Evolutionary conservation across 2,797 vertebrate species (phyloP).

Genomic region (Monodelphis domestica): DNA sequence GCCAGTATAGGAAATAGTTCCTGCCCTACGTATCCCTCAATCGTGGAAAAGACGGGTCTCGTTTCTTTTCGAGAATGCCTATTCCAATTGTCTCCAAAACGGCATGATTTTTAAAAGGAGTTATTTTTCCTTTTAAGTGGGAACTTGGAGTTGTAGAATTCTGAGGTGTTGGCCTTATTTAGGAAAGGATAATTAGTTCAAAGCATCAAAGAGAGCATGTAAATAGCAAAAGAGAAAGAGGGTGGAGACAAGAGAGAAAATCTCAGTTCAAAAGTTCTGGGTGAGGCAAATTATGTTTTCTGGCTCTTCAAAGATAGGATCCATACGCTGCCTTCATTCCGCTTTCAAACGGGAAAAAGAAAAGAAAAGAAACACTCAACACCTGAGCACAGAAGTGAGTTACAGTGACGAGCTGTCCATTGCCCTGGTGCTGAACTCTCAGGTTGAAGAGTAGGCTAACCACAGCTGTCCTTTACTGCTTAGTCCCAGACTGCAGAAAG

Average conservation of each 20-base stretch:
- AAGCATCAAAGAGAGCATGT: slow-evolving; percentile 10
- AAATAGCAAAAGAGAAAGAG: background rate
- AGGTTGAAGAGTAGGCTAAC: accelerated
- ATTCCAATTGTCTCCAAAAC: background rate
- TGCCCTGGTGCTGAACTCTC: slow-evolving; percentile 42
- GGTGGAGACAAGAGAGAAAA: slow-evolving; percentile 2
- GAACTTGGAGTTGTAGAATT: background rate
- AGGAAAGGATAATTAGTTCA: background rate
- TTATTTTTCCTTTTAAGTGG: slow-evolving; percentile 14
- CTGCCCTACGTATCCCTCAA: background rate
- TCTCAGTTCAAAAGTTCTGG: background rate
- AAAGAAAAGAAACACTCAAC: background rate
- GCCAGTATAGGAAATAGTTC: background rate
- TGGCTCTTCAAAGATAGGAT: background rate
- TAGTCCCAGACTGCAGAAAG: background rate
- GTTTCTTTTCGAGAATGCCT: background rate
- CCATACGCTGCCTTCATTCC: background rate
- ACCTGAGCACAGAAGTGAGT: accelerated
- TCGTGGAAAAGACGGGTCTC: background rate
- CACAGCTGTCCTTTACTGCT: background rate
- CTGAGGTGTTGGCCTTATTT: background rate
- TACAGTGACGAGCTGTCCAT: slow-evolving; percentile 60
- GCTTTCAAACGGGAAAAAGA: background rate
- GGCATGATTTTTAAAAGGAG: background rate
- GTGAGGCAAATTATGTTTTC: background rate